phyloP scores from a whole-genome alignment of 2,113 vertebrate genomes.

The Silurus meridionalis region DNA sequence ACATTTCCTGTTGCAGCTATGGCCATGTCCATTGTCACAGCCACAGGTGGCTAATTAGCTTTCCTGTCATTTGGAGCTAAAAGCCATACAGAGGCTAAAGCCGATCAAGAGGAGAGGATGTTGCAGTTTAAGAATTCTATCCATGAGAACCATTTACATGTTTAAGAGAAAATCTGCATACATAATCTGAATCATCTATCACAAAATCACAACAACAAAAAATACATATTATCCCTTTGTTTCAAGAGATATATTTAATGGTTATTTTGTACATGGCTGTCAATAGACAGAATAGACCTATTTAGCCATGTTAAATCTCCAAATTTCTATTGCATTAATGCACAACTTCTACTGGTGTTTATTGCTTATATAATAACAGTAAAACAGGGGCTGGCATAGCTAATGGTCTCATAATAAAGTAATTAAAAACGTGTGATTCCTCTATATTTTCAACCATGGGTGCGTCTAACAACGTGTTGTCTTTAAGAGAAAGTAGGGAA shows the following conservation, averaged over 20 bases:
- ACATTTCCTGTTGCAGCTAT: conserved; percentile 26
- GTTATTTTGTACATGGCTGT: background rate
- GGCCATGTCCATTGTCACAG: conserved; percentile 55
- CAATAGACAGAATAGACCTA: background rate
- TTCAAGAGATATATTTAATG: background rate
- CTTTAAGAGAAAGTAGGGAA: background rate
- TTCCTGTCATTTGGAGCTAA: conserved; percentile 58
- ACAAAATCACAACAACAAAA: background rate
- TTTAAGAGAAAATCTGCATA: background rate
- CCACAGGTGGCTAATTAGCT: conserved; percentile 72
- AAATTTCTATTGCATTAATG: conserved; percentile 2
- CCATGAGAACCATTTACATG: background rate
- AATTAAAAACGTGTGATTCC: background rate
- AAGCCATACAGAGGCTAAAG: conserved; percentile 52
- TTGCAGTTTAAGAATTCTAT: conserved; percentile 28
- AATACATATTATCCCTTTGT: background rate
- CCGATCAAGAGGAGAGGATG: conserved; percentile 56
- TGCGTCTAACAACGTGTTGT: background rate
- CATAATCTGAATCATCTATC: background rate
- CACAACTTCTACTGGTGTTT: background rate
- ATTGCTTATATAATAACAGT: background rate
- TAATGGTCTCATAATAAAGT: background rate
- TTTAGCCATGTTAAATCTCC: background rate
- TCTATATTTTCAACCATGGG: background rate
- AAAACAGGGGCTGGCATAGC: background rate